Evolutionary conservation across 2,888 invertebrate genomes (phyloP).

Genomic region (Aspidiotus destructor): DNA sequence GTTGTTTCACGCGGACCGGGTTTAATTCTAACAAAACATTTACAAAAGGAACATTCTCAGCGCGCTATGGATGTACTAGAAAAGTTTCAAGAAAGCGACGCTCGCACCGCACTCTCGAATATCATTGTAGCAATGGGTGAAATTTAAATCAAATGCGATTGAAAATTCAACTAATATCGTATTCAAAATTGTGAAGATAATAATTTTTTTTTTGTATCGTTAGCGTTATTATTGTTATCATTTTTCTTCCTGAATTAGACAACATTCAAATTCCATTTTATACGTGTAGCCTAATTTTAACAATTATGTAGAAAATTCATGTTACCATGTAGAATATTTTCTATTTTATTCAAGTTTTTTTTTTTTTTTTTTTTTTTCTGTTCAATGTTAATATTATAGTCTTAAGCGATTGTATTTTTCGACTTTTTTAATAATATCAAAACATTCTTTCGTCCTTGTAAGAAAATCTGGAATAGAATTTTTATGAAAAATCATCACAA

Average conservation of each 20-base stretch:
- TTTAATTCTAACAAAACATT: constrained; percentile 58
- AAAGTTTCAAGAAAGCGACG: constrained; percentile 69
- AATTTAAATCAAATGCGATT: constrained; percentile 13
- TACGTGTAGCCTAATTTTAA: constrained; percentile 10
- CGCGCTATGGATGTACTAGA: constrained; percentile 65
- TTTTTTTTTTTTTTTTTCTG: background rate
- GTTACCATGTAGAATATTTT: constrained; percentile 23
- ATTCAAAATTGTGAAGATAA: too few relatives aligned
- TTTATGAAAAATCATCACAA: too few relatives aligned
- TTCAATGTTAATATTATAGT: constrained; percentile 8
- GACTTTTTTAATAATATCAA: too few relatives aligned
- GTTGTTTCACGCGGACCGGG: constrained; percentile 60
- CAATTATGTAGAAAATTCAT: constrained; percentile 16
- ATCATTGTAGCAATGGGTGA: constrained; percentile 73
- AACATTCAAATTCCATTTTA: background rate
- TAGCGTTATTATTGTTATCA: too few relatives aligned
- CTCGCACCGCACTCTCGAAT: constrained; percentile 71
- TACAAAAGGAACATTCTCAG: constrained; percentile 65
- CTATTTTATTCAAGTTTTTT: background rate
- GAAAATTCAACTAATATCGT: background rate
- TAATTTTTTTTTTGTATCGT: too few relatives aligned
- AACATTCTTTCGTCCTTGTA: too few relatives aligned
- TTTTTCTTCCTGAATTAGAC: background rate
- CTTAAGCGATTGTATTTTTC: background rate
- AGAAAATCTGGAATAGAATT: too few relatives aligned